Percentiles rank a stretch among this genome's conserved stretches.
Evolutionary conservation across 2,888 invertebrate genomes (phyloP).

Genomic region (Amphipoea oculea): DNA sequence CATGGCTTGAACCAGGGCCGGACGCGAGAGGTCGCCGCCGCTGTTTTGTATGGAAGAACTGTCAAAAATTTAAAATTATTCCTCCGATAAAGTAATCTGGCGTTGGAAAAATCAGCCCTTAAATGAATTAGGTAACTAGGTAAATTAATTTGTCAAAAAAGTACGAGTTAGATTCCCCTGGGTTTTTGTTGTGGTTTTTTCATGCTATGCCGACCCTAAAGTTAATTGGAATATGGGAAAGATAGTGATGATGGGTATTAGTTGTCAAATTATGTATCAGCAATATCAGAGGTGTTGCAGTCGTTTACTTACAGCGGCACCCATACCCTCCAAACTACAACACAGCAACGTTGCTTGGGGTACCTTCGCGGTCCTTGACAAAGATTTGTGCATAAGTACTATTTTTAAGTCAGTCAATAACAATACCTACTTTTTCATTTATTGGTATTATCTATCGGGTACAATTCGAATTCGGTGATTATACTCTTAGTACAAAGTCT

Average conservation of each 20-base stretch:
- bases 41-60: no score
- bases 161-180: background rate
- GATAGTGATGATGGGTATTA: background rate
- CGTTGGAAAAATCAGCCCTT: no score
- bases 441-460: conserved; percentile 5
- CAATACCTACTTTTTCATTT: conserved; percentile 10
- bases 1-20: no score
- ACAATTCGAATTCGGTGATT: background rate
- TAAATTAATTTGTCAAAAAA: background rate
- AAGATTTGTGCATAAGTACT: background rate
- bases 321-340: background rate
- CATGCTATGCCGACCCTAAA: background rate
- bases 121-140: background rate
- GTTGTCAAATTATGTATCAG: background rate
- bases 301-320: background rate
- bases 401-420: background rate
- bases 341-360: background rate
- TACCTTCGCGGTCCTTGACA: background rate
- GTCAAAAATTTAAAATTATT: no score
- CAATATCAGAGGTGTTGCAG: background rate
- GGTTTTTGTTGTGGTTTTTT: no score
- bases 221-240: background rate
- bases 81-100: no score
- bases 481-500: background rate
- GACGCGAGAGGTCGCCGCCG: no score